phyloP scores from a whole-genome alignment of 1,140 invertebrate genomes.

The Diorhabda elongata region DNA sequence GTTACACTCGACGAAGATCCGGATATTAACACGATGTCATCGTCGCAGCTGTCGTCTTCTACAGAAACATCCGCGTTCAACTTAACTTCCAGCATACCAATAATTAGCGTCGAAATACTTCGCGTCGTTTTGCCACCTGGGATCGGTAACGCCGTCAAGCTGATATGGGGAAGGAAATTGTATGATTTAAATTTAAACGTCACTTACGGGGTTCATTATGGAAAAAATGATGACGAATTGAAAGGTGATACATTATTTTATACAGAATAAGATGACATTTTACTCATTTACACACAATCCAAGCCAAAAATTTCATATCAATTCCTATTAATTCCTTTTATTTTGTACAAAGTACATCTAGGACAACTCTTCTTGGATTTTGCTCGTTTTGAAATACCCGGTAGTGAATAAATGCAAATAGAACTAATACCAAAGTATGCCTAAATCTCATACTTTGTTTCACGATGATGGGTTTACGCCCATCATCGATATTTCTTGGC shows the following conservation, averaged over 20 bases:
- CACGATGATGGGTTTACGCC: too few species aligned
- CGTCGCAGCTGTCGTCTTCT: not conserved
- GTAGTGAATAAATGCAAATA: too few species aligned
- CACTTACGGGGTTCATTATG: conserved; percentile 26
- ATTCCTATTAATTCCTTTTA: too few species aligned
- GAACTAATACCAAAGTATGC: too few species aligned
- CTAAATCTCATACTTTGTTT: too few species aligned
- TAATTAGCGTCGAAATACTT: conserved; percentile 26
- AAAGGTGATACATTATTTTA: not conserved
- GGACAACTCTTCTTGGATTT: too few species aligned
- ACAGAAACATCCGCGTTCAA: not conserved
- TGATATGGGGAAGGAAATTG: conserved; percentile 23
- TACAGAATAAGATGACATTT: too few species aligned
- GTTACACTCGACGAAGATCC: not conserved
- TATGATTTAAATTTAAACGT: conserved; percentile 21
- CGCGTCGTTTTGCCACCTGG: conserved; percentile 23
- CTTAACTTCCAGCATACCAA: not conserved
- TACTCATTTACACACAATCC: too few species aligned
- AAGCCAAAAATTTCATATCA: too few species aligned
- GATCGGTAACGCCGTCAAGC: conserved; percentile 22
- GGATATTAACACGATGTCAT: not conserved
- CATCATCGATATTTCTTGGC: too few species aligned
- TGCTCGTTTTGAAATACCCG: too few species aligned
- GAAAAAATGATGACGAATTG: conserved; percentile 20
- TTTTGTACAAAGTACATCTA: too few species aligned